A percentile compares a stretch with the other conserved stretches of the same genome.
Conservation (phyloP, 2,888 invertebrate genomes). For the Metacarcinus magister region DNA sequence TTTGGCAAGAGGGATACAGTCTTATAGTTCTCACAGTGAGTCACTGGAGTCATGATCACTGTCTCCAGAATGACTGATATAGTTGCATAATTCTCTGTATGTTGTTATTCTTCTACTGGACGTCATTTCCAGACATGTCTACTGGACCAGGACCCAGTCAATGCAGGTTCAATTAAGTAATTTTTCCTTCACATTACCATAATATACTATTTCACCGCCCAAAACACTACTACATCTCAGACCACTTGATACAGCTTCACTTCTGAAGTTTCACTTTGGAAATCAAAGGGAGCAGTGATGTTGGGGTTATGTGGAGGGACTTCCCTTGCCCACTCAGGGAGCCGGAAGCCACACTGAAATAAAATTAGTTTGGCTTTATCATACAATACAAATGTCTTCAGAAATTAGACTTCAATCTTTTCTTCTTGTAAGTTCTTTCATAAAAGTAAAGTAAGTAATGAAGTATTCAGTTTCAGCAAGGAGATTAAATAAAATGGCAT, state of each 20-base stretch:
- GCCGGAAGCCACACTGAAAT: constrained; percentile 80
- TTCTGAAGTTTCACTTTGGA: constrained; percentile 82
- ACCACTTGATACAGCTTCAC: constrained; percentile 82
- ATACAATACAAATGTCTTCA: background rate
- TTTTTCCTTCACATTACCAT: constrained; percentile 34
- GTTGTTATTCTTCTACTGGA: background rate
- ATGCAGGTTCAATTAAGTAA: constrained; percentile 37
- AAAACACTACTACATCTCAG: constrained; percentile 59
- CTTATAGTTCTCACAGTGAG: constrained; percentile 62
- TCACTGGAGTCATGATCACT: constrained; percentile 46
- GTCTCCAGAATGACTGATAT: constrained; percentile 56
- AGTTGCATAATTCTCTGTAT: background rate
- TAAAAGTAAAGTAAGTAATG: background rate
- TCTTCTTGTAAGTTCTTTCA: background rate
- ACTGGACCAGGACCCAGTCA: constrained; percentile 10
- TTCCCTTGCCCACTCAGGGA: constrained; percentile 81
- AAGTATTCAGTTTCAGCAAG: background rate
- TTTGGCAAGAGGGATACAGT: constrained; percentile 79
- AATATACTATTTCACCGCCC: constrained; percentile 30
- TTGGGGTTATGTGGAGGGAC: constrained; percentile 81
- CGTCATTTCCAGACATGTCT: constrained; percentile 1
- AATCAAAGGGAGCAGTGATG: constrained; percentile 82
- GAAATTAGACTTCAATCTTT: background rate
- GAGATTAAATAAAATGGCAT: background rate
- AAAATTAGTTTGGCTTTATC: background rate